Evolutionary conservation across 1,140 invertebrate species (phyloP), one percentile per base, ranked within the genome.

Genomic region (Apis cerana): DNA sequence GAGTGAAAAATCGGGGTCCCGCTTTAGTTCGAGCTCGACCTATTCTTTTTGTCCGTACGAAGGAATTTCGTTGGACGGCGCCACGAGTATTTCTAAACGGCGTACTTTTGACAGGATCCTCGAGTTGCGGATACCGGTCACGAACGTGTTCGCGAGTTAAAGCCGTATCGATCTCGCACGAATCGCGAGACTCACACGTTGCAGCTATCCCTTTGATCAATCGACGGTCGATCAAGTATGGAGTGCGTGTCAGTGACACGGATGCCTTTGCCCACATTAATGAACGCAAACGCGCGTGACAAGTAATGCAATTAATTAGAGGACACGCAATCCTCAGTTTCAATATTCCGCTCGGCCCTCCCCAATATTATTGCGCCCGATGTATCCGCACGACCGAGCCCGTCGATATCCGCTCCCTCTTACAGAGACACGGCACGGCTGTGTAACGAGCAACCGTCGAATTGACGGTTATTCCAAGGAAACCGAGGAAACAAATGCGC

Each of bases 261-360:
- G 54, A 75, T 76, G 74, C 72, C 72, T 82, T 82, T 82, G 80
- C 43, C 33, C 64, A 33, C 61, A 80, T 80, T 80, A 80, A 80
- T 75, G 72, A 82, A 58, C 62, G 80, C 80, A 82, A 82, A 82
- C 72, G 72, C 80, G 80, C 72, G 80, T 75, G 80, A 76, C 80
- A 82, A 75, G 64, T 82, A 82, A 82, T 82, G 72, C 54, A 76
- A 82, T 82, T 82, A 82, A 82, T 82, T 82, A 82, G 64, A 68
- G 56, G 56, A 43, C 64, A 52, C 72, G 80, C 64, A 33, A 52
- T 61, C 61, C 80, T 52, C 54, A 58, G 72, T 52, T 50, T 19
- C 72, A 17, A 76, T 59, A 52, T 68, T 75, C 64, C 7, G n/a
- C 62, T 33, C 54, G 23, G 21, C n/a, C 5, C 17, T 71, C 68